Base-by-base conservation (phyloP, 2,113 vertebrate species). In the Hyla sarda region DNA sequence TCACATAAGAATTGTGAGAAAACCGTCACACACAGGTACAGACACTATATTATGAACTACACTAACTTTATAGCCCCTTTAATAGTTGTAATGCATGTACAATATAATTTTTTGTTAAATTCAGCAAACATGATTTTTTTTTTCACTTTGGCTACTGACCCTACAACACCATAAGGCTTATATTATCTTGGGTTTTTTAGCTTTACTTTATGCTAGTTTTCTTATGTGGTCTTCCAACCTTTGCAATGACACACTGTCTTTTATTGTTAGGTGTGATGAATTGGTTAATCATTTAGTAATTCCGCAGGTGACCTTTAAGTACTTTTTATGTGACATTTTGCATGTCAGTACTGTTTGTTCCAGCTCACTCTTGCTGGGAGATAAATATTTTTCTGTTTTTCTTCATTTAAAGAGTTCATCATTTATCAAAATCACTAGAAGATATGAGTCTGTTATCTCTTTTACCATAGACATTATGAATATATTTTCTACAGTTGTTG, bases 251-350 rank as follows among this genome's bases (percentile, higher is more conserved):
- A 52, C 11, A 32, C 19, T 10, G 23, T 14, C 16, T 7, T 67
- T 21, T 48, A 82, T n/a, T 50, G 41, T 48, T 75, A n/a, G n/a
- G 48, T 77, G 60, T 82, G 62, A 82, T 69, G 19, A 71, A 71
- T 82, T 65, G 50, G 82, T 60, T 84, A 75, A 83, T 73, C 65
- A 60, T 47, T 60, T 30, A 28, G 50, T 74, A 58, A 45, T 74
- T 75, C 32, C 25, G 25, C n/a, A 12, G 23, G 5, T 84, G 82
- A 84, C 82, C 82, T 84, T 84, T 84, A 47, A 83, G n/a, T 16
- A 75, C 23, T 73, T 75, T 84, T 84, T 74, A 75, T 74, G 37
- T 74, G 82, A 84, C 82, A 84, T 84, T 84, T 84, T 45, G n/a
- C 67, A 84, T 58, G 52, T 58, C 82, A 58, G 82, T 25, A 75